Evolutionary conservation across 2,113 vertebrate genomes (phyloP), one percentile per base, ranked within the genome.

Genomic region (Bufo gargarizans): DNA sequence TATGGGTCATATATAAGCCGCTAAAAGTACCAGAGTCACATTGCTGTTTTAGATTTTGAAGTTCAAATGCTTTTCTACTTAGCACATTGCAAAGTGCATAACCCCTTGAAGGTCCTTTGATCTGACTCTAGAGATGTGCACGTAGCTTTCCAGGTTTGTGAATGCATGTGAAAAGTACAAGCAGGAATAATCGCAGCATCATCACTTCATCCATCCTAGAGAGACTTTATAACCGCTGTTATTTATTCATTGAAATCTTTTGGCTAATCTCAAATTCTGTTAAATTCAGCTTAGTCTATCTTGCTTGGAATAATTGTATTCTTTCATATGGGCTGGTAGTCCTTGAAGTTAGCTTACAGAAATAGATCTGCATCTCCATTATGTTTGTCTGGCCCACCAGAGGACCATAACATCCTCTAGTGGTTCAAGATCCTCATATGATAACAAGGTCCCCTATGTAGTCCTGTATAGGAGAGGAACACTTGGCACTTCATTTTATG

Each of bases 41-140:
- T 76, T 10, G 17, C 43, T 10, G 49, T 74, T 71, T 47, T 76
- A 16, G 16, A 13, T 20, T 10, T 76, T 76, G 72, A 76, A 76
- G 16, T 50, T 49, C 17, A 76, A 3, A 6, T 76, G 72, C 72
- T 49, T 76, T 76, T 76, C 72, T 50, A 20, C 72, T 76, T 76
- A 50, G 72, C 72, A 76, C 72, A 50, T 76, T 76, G n/a, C 72
- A 76, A 76, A 76, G 72, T 76, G 72, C 17, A 76, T 76, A 50
- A 76, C 72, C 45, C 45, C 72, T 76, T 76, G 72, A 76, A 76
- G 72, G 72, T 76, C 17, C 45, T 76, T 76, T 76, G 72, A 76
- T 76, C 72, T 49, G 72, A 76, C 72, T 76, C 45, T 76, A 76
- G 72, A 50, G 72, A 76, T 76, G 45, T 49, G 72, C 17, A 50